A percentile compares a stretch with the other conserved stretches of the same genome.
These are phyloP conservation scores for Myxocyprinus asiaticus DNA, from an alignment of 2,113 vertebrate species.

Conservation along the genomic window DNA sequence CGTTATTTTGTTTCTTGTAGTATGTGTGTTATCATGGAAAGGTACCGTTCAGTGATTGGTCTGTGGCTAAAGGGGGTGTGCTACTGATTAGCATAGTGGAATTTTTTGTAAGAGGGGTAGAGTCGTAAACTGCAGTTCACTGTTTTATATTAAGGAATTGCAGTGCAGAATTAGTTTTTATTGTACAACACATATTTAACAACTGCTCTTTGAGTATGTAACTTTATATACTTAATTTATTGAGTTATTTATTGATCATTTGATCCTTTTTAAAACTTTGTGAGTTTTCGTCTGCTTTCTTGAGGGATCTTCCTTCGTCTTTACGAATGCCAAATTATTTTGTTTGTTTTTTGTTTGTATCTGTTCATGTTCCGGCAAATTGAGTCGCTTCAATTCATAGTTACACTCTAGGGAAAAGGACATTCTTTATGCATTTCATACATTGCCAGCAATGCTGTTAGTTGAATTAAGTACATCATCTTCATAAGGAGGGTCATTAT, in stretches of 20 bases:
- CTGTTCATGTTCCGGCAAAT: constrained; percentile 19
- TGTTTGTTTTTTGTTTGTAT: constrained; percentile 1
- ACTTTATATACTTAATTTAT: constrained; percentile 52
- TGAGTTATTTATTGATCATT: constrained; percentile 38
- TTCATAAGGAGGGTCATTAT: constrained; percentile 10
- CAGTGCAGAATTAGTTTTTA: constrained; percentile 39
- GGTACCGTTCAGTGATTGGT: neutral
- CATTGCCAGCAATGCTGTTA: neutral
- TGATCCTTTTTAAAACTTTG: neutral
- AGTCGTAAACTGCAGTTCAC: constrained; percentile 62
- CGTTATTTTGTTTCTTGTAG: constrained; percentile 1
- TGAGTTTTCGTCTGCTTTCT: constrained; percentile 33
- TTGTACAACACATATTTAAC: constrained; percentile 34
- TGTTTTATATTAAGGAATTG: constrained; percentile 69
- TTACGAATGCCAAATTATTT: constrained; percentile 37
- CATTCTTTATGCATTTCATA: neutral
- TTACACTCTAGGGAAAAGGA: neutral
- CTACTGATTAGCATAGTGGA: constrained; percentile 68
- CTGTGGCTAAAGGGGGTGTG: constrained; percentile 57
- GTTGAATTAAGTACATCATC: constrained; percentile 20
- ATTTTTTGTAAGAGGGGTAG: constrained; percentile 62
- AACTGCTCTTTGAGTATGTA: constrained; percentile 24
- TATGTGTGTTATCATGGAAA: constrained; percentile 59
- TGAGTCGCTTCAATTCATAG: constrained; percentile 1
- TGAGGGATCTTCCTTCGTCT: constrained; percentile 27